Percentiles rank a stretch among this genome's conserved stretches.
phyloP scores from a whole-genome alignment of 2,113 vertebrate species.

The Pipa parva region DNA sequence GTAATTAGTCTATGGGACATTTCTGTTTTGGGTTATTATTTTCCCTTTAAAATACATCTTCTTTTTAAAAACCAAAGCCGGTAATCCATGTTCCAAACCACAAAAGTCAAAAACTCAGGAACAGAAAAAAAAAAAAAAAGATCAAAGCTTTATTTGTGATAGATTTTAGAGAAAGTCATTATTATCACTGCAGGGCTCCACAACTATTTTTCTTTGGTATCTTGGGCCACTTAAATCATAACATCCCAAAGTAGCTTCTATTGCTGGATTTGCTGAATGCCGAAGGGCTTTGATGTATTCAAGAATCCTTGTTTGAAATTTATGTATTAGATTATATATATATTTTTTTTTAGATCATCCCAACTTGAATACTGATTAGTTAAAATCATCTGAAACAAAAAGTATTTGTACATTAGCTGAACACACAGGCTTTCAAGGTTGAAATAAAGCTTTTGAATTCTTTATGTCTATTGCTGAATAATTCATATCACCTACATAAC shows the following conservation, averaged over 20 bases:
- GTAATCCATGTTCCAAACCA: not conserved
- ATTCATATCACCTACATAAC: slow-evolving; percentile 3
- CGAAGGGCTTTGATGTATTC: slow-evolving; percentile 8
- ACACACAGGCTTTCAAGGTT: not conserved
- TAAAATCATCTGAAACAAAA: slow-evolving; percentile 9
- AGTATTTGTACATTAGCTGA: not conserved
- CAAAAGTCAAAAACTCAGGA: not conserved
- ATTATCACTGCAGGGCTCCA: slow-evolving; percentile 14
- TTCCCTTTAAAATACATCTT: too few species aligned
- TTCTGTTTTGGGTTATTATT: too few species aligned
- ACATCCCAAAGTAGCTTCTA: slow-evolving; percentile 2
- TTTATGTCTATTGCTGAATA: slow-evolving; percentile 1
- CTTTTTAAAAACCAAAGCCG: too few species aligned
- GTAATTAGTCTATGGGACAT: too few species aligned
- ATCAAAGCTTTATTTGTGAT: slow-evolving; percentile 1
- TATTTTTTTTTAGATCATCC: not conserved
- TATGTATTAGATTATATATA: not conserved
- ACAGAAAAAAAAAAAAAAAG: not conserved
- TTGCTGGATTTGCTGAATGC: slow-evolving; percentile 9
- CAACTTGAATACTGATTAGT: not conserved
- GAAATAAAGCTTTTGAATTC: slow-evolving; percentile 4
- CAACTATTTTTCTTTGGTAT: not conserved
- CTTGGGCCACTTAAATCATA: slow-evolving; percentile 20
- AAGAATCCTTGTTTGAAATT: not conserved
- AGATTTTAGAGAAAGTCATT: slow-evolving; percentile 26